Percentiles rank a stretch among this genome's conserved stretches.
Evolutionary conservation across 2,888 invertebrate species (phyloP).

Genomic region (Nymphalis urticae): DNA sequence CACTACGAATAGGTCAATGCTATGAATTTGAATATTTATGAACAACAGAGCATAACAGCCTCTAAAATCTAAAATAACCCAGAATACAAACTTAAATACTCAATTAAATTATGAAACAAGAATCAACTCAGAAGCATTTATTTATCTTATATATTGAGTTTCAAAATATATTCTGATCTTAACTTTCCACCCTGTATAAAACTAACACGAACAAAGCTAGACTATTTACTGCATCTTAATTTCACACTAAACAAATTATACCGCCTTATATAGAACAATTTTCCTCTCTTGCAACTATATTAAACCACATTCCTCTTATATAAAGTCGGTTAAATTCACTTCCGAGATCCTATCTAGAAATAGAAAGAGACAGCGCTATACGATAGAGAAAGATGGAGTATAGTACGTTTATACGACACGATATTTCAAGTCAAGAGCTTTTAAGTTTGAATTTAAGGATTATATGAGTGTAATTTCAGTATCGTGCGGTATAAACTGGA

Average conservation of each 20-base stretch:
- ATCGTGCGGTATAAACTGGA: slow-evolving; percentile 21
- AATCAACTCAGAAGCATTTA: background rate
- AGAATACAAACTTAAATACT: too few species aligned
- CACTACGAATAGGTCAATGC: too few species aligned
- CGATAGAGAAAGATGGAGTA: background rate
- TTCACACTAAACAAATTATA: slow-evolving; percentile 9
- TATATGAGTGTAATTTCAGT: slow-evolving; percentile 14
- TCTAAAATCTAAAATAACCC: too few species aligned
- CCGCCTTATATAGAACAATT: slow-evolving; percentile 8
- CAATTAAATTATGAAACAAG: too few species aligned
- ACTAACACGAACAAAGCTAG: background rate
- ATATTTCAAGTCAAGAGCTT: slow-evolving; percentile 16
- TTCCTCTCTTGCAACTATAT: slow-evolving; percentile 8
- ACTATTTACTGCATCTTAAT: slow-evolving; percentile 7
- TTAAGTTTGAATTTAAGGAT: slow-evolving; percentile 4
- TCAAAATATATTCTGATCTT: background rate
- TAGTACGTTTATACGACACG: slow-evolving; percentile 18
- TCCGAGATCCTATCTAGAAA: slow-evolving; percentile 27
- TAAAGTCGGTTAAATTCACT: slow-evolving; percentile 34
- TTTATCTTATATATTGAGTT: background rate
- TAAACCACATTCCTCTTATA: slow-evolving; percentile 27
- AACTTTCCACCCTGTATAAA: background rate
- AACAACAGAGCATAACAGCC: too few species aligned
- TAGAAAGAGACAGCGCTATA: background rate
- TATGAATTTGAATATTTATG: too few species aligned